Evolutionary conservation across 2,113 vertebrate species (phyloP), one percentile per base, ranked within the genome.

Genomic region (Struthio camelus): DNA sequence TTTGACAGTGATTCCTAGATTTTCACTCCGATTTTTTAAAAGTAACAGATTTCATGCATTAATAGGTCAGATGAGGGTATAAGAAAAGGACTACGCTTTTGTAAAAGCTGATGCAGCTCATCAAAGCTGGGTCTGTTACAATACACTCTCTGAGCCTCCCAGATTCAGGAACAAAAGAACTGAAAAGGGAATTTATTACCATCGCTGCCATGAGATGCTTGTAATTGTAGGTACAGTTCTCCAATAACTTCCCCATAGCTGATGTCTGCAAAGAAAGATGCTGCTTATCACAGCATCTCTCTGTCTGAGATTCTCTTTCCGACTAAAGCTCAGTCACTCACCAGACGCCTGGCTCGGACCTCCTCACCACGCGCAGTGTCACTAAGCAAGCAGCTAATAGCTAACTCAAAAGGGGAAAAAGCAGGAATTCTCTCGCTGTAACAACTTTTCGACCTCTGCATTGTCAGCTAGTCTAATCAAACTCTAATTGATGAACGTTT

Each of bases 101-200:
- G 1, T 48, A 75, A 85, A 71, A 67, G 40, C 13, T 61, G n/a
- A 9, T 8, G 10, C 25, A 76, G 72, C 27, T 70, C 23, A 27
- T 9, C 27, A 27, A 64, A 20, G 16, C 67, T 7, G 34, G 9
- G 4, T 80, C 34, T 51, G 36, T 62, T 34, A 16, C 20, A 66
- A 25, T 0, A 2, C 14, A 6, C 20, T 15, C 0, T 0, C 5
- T 4, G 11, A 66, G 24, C 27, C 48, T 80, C 38, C 20, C 22
- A 15, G 24, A 44, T 48, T 14, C 2, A 30, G 16, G 18, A 67
- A 62, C 8, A 77, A 76, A 77, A 73, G 72, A 82, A 54, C 2
- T 0, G 23, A 46, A 38, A 65, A 76, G 18, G n/a, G 32, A 51
- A 88, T 71, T 91, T 18, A 56, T 18, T 32, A 42, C 28, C 15